These are phyloP conservation scores for Corella eumyota DNA, from an alignment of 23 tunicate species.

Conservation along the genomic window DNA sequence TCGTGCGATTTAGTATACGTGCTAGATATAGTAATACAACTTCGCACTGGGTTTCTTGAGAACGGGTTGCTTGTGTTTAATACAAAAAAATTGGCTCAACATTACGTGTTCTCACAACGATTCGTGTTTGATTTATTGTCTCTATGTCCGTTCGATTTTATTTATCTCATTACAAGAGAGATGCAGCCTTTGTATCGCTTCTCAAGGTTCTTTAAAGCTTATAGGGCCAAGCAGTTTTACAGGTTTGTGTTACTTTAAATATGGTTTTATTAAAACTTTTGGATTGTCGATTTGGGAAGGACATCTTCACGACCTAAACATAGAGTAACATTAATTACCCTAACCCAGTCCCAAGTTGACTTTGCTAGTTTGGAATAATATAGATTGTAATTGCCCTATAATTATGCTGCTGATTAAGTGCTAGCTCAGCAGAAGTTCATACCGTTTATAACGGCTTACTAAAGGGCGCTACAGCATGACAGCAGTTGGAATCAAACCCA, in stretches of 20 bases:
- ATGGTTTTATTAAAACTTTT: too few relatives aligned
- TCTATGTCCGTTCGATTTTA: slow-evolving; percentile 48
- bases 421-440: too few relatives aligned
- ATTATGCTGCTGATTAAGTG: too few relatives aligned
- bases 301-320: too few relatives aligned
- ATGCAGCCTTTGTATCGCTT: slow-evolving; percentile 34
- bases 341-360: too few relatives aligned
- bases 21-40: slow-evolving; percentile 46
- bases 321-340: too few relatives aligned
- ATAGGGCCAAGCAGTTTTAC: slow-evolving; percentile 80
- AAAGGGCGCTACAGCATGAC: too few relatives aligned
- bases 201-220: slow-evolving; percentile 55
- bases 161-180: slow-evolving; percentile 17
- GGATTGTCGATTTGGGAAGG: too few relatives aligned
- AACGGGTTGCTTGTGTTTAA: slow-evolving; percentile 68
- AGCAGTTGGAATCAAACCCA: too few relatives aligned
- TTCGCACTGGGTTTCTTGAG: slow-evolving; percentile 68
- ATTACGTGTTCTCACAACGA: slow-evolving; percentile 46
- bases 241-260: slow-evolving; percentile 52
- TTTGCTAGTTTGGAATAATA: too few relatives aligned
- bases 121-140: slow-evolving; percentile 51
- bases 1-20: slow-evolving; percentile 50
- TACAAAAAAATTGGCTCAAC: slow-evolving; percentile 20
- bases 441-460: too few relatives aligned
- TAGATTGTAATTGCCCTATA: too few relatives aligned